A percentile compares a stretch with the other conserved stretches of the same genome.
phyloP scores from a whole-genome alignment of 2,888 invertebrate genomes.

The Helleia helle region DNA sequence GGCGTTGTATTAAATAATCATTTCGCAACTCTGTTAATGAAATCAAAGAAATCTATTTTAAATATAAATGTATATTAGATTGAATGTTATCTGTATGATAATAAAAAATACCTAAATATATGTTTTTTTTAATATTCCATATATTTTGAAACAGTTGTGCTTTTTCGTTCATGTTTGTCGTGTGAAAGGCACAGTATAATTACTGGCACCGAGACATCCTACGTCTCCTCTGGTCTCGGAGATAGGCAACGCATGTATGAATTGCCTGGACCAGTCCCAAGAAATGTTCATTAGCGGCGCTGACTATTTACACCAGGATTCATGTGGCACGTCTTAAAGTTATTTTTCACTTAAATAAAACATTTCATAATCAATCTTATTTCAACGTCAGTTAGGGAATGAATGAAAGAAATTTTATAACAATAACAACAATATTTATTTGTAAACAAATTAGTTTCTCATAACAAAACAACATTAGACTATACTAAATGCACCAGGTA shows the following conservation, averaged over 20 bases:
- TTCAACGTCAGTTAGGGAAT: not conserved
- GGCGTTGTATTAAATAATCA: constrained; percentile 1
- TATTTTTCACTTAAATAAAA: too few species aligned
- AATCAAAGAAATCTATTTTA: constrained; percentile 67
- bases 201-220: too few species aligned
- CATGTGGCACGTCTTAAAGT: too few species aligned
- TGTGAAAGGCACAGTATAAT: too few species aligned
- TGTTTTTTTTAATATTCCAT: not conserved
- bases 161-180: too few species aligned
- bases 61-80: constrained; percentile 63
- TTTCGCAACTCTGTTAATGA: constrained; percentile 38
- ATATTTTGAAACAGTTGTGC: too few species aligned
- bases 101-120: constrained; percentile 29
- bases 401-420: constrained; percentile 6
- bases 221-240: too few species aligned
- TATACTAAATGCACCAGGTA: constrained; percentile 5
- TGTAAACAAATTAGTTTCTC: not conserved
- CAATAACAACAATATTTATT: constrained; percentile 8
- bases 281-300: too few species aligned
- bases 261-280: too few species aligned
- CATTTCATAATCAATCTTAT: too few species aligned
- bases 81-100: constrained; percentile 65
- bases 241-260: too few species aligned
- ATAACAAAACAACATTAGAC: not conserved
- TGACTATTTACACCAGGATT: too few species aligned